Conservation (phyloP, 2,113 vertebrate genomes). For the Hydrochoerus hydrochaeris region DNA sequence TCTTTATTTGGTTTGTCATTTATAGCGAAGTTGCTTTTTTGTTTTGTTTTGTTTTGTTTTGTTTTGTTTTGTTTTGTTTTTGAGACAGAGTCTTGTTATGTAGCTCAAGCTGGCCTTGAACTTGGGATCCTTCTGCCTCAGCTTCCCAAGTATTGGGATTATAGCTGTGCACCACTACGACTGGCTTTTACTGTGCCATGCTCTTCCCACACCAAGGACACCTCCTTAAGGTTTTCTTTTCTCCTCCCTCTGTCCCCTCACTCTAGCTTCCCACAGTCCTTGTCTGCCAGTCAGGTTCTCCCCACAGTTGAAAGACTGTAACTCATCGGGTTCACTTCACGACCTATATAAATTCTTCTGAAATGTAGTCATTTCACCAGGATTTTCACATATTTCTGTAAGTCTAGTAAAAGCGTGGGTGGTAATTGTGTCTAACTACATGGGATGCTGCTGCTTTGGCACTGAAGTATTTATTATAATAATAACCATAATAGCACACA, state of each 20-base stretch:
- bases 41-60: neutral
- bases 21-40: neutral
- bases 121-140: neutral
- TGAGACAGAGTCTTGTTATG: neutral
- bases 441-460: neutral
- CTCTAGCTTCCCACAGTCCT: neutral
- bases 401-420: conserved; percentile 1
- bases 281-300: neutral
- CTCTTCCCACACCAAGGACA: neutral
- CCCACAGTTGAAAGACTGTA: neutral
- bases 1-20: neutral
- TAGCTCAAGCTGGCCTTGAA: neutral
- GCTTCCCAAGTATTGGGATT: neutral
- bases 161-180: neutral
- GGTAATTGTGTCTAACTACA: neutral
- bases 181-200: neutral
- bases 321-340: neutral
- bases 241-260: neutral
- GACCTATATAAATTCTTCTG: neutral
- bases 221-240: neutral
- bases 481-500: conserved; percentile 49
- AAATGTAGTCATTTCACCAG: neutral
- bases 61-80: neutral
- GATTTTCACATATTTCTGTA: conserved; percentile 12
- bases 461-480: conserved; percentile 43